Evolutionary conservation across 2,797 vertebrate species (phyloP).

Genomic region (Cheirogaleus major): DNA sequence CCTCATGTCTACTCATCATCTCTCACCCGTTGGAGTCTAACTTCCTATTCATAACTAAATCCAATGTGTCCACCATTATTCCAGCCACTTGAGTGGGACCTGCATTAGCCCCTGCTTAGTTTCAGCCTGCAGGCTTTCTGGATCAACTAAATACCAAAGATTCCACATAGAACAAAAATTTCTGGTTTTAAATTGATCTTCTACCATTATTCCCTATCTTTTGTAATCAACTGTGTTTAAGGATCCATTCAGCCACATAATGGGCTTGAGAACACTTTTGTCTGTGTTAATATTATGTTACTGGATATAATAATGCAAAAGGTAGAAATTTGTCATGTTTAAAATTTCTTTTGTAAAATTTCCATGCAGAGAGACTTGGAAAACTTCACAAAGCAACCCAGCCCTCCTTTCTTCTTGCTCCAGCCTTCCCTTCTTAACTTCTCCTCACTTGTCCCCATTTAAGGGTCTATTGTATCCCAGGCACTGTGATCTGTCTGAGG

Average conservation of each 20-base stretch:
- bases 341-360: neutral
- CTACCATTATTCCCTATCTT: neutral
- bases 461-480: neutral
- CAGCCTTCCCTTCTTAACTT: neutral
- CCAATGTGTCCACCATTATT: neutral
- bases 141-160: neutral
- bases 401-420: neutral
- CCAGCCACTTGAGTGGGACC: neutral
- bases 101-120: neutral
- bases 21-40: neutral
- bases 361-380: neutral
- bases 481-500: neutral
- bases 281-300: neutral
- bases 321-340: neutral
- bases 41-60: neutral
- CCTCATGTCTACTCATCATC: neutral
- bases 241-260: neutral
- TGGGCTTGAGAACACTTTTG: neutral
- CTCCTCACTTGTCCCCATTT: no score
- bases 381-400: neutral
- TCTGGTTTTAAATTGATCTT: neutral
- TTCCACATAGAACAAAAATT: neutral
- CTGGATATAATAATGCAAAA: neutral
- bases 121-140: neutral
- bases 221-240: neutral